phyloP scores from a whole-genome alignment of 2,113 vertebrate species.

The Eptesicus fuscus region DNA sequence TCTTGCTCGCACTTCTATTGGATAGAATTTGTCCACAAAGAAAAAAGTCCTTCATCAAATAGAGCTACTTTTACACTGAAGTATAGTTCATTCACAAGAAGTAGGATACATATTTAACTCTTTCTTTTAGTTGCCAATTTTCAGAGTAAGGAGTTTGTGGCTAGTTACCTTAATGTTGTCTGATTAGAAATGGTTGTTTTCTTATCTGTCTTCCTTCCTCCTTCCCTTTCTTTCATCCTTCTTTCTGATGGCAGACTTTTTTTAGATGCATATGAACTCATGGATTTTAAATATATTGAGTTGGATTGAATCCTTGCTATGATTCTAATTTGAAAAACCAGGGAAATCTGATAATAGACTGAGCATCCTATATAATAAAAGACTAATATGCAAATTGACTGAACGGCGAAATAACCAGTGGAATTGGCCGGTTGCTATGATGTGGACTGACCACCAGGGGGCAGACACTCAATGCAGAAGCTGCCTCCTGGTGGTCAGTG shows the following conservation, averaged over 20 bases:
- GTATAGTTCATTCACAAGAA: not conserved
- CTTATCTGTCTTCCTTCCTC: not conserved
- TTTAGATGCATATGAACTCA: not conserved
- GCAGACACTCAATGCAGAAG: no score
- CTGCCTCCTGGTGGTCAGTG: no score
- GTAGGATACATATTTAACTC: not conserved
- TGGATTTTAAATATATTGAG: not conserved
- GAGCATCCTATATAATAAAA: not conserved
- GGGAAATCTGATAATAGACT: not conserved
- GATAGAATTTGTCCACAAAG: not conserved
- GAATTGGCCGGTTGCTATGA: no score
- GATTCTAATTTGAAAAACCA: not conserved
- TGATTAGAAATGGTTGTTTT: not conserved
- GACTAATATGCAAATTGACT: no score
- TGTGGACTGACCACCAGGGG: no score
- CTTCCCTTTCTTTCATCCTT: not conserved
- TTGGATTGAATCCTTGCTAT: not conserved
- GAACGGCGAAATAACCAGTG: fast-evolving
- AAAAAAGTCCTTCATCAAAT: not conserved
- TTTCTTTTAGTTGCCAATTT: slow-evolving; percentile 15
- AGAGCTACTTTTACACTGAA: not conserved
- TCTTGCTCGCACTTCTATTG: not conserved
- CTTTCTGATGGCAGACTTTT: not conserved
- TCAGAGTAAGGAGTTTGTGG: not conserved
- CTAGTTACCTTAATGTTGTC: not conserved